These are phyloP conservation scores for Macquaria australasica DNA, from an alignment of 2,113 vertebrate species.

Conservation along the genomic window DNA sequence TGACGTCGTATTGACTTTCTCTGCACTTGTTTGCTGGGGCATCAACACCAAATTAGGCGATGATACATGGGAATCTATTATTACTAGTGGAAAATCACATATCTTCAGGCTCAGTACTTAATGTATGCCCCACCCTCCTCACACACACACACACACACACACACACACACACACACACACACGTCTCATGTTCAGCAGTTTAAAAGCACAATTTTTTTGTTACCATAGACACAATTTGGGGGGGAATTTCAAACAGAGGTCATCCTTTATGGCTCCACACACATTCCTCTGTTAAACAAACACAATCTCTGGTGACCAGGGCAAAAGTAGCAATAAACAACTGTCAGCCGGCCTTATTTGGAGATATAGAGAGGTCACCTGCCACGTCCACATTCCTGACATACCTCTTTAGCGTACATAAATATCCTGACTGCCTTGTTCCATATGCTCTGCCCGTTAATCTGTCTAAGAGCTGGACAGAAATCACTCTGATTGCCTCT, in stretches of 20 bases:
- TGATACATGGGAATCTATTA: background rate
- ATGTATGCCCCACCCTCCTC: background rate
- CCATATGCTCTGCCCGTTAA: constrained; percentile 47
- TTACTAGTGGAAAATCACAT: constrained; percentile 12
- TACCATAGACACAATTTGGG: constrained; percentile 33
- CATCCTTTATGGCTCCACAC: constrained; percentile 46
- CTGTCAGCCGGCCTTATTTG: constrained; percentile 64
- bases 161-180: constrained; percentile 12
- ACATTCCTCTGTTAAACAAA: constrained; percentile 67
- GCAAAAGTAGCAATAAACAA: constrained; percentile 68
- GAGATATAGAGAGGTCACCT: constrained; percentile 79
- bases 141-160: background rate
- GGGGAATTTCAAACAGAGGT: constrained; percentile 61
- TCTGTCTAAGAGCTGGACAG: constrained; percentile 45
- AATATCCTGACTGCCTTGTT: constrained; percentile 70
- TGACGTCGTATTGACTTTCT: background rate
- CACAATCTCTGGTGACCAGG: constrained; percentile 59
- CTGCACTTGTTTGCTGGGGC: background rate
- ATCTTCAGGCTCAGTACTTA: background rate
- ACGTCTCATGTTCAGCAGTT: constrained; percentile 6
- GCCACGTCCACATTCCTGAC: constrained; percentile 76
- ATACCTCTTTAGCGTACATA: constrained; percentile 68
- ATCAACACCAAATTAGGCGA: background rate
- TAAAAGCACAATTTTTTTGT: constrained; percentile 12
- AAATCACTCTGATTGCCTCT: constrained; percentile 61